Evolutionary conservation across 2,888 invertebrate species (phyloP).

Genomic region (Xanthorhoe spadicearia): DNA sequence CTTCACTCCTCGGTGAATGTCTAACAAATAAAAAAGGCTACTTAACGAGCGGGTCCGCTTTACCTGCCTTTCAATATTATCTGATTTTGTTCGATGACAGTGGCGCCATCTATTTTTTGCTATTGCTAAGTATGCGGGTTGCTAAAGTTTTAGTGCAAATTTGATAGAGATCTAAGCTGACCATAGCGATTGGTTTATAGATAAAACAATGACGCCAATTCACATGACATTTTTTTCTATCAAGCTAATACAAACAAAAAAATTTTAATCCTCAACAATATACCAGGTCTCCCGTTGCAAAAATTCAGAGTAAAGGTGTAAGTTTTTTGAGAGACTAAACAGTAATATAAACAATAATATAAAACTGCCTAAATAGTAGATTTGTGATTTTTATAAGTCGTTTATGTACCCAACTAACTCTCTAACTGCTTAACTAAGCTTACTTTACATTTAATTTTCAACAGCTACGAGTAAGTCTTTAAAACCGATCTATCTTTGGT

Average conservation of each 20-base stretch:
- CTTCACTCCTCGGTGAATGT: conserved; percentile 47
- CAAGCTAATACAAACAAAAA: neutral
- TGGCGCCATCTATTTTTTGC: conserved; percentile 61
- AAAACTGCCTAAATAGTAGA: no score
- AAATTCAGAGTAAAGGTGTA: no score
- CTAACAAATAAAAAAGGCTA: conserved; percentile 50
- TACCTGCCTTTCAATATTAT: conserved; percentile 63
- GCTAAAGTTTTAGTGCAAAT: conserved; percentile 12
- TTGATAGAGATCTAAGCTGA: neutral
- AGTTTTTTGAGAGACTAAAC: no score
- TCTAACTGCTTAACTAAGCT: no score
- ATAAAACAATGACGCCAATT: conserved; percentile 2
- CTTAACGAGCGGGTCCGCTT: conserved; percentile 55
- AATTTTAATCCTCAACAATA: no score
- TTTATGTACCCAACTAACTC: no score
- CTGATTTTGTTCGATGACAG: conserved; percentile 60
- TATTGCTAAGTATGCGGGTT: conserved; percentile 15
- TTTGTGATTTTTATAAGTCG: no score
- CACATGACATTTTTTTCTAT: neutral
- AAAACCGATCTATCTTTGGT: no score
- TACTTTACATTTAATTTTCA: no score
- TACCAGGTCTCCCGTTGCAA: no score
- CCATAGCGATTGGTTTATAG: neutral
- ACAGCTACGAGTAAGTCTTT: no score
- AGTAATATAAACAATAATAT: no score